Evolutionary conservation across 1,140 invertebrate species (phyloP), one percentile per base, ranked within the genome.

Genomic region (Neuroterus valhalla): DNA sequence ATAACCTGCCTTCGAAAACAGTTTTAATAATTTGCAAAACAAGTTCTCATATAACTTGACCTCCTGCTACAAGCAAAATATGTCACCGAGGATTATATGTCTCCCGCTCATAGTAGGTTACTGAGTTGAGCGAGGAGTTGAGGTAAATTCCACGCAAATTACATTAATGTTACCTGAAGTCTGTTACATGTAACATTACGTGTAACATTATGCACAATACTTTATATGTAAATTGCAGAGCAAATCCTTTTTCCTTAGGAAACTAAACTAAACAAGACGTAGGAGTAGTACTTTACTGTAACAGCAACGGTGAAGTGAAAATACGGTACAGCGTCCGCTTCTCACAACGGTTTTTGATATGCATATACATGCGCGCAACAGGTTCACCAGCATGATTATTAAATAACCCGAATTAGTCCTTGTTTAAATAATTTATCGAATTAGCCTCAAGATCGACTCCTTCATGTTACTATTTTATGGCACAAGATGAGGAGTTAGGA

Each of bases 381-480:
- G 31, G 31, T 62, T 62, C 31, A 62, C 55, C 3, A 62, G 31
- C 55, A 23, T 62, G 55, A 62, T 62, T 62, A 62, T 62, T 62
- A 62, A 62, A 62, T 62, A 62, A 62, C 55, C 31, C 4, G 21
- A 38, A 31, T 62, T 62, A 62, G 31, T 23, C 55, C 55, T 62
- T 62, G 23, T 38, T 8, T n/a, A n/a, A n/a, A n/a, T 55, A 55
- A 55, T 55, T 55, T 55, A 55, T 55, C 17, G 14, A 55, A 55
- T 55, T 55, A 55, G 50, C 50, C 50, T 55, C 12, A 31, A 8
- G 23, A 62, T 31, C 55, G n/a, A 62, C 55, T 62, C 14, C 46
- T 23, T 38, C 55, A 62, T 5, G 26, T 38, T 62, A n/a, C 55
- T 26, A 62, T 62, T 62, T 62, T 62, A 62, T 62, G 55, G 12